Conservation (phyloP, 1,140 invertebrate species). For the Drosophila guanche region DNA sequence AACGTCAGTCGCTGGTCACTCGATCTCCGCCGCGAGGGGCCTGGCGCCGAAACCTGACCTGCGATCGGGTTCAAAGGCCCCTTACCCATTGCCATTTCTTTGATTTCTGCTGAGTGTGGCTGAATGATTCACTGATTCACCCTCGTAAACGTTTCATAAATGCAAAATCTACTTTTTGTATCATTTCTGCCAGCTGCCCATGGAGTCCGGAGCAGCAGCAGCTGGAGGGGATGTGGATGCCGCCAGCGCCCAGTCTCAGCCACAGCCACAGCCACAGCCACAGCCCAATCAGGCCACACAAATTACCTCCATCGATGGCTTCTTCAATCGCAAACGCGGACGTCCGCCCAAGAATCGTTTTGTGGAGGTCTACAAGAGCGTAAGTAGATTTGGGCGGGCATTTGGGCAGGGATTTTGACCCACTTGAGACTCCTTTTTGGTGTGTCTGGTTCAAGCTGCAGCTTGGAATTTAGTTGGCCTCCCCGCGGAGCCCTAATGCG, state of each 20-base stretch:
- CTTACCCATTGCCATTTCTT: conserved; percentile 12
- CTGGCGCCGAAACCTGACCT: conserved; percentile 60
- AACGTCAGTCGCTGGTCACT: conserved; percentile 6
- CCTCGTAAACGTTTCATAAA: background rate
- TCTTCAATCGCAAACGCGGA: conserved; percentile 94
- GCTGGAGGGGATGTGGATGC: conserved; percentile 19
- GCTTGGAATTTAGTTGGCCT: conserved; percentile 55
- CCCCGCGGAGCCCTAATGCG: conserved; percentile 70
- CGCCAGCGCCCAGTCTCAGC: conserved; percentile 1
- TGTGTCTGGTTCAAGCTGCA: conserved; percentile 42
- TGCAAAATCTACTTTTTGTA: background rate
- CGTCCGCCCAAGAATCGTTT: conserved; percentile 95
- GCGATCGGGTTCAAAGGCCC: conserved; percentile 47
- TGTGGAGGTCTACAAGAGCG: conserved; percentile 93
- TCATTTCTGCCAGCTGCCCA: conserved; percentile 7
- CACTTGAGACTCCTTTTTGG: conserved; percentile 46
- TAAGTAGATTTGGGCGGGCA: conserved; percentile 84
- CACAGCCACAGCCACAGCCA: conserved; percentile 12
- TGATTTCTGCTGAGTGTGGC: conserved; percentile 41
- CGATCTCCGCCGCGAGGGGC: background rate
- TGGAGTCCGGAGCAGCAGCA: conserved; percentile 34
- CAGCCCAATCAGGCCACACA: conserved; percentile 42
- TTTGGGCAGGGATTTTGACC: conserved; percentile 9
- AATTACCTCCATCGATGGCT: conserved; percentile 81
- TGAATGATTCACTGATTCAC: conserved; percentile 37